Conservation (phyloP, 2,888 invertebrate species). For the Thymelicus acteon region DNA sequence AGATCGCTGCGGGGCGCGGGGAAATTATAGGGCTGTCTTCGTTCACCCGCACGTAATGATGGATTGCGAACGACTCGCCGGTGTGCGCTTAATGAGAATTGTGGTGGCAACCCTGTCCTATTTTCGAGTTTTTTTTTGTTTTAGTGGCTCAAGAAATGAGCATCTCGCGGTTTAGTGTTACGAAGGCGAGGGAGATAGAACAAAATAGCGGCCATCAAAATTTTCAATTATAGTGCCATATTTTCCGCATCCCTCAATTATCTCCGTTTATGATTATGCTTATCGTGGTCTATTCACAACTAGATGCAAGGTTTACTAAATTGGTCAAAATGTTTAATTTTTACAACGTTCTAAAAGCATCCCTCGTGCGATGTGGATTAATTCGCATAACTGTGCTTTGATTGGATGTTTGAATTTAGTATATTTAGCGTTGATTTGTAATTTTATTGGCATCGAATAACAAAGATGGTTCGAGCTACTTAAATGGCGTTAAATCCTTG, state of each 20-base stretch:
- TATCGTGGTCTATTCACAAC: constrained; percentile 26
- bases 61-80: constrained; percentile 65
- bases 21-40: constrained; percentile 80
- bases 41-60: constrained; percentile 72
- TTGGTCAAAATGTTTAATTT: constrained; percentile 28
- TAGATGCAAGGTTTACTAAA: constrained; percentile 6
- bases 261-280: constrained; percentile 19
- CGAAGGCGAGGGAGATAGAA: constrained; percentile 24
- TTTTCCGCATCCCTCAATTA: constrained; percentile 23
- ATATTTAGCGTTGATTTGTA: constrained; percentile 25
- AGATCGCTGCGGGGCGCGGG: constrained; percentile 50
- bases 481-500: constrained; percentile 1
- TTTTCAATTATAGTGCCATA: constrained; percentile 33
- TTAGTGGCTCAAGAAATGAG: constrained; percentile 31
- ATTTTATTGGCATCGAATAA: constrained; percentile 17
- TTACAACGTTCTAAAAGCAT: constrained; percentile 33
- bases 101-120: constrained; percentile 69
- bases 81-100: constrained; percentile 70
- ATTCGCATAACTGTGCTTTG: constrained; percentile 21
- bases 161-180: constrained; percentile 34
- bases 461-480: constrained; percentile 9
- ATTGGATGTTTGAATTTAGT: constrained; percentile 15
- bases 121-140: constrained; percentile 36
- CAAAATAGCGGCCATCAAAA: constrained; percentile 30
- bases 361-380: constrained; percentile 15